Base-by-base conservation (phyloP, 2,113 vertebrate species). In the Neodon shergylaensis region DNA sequence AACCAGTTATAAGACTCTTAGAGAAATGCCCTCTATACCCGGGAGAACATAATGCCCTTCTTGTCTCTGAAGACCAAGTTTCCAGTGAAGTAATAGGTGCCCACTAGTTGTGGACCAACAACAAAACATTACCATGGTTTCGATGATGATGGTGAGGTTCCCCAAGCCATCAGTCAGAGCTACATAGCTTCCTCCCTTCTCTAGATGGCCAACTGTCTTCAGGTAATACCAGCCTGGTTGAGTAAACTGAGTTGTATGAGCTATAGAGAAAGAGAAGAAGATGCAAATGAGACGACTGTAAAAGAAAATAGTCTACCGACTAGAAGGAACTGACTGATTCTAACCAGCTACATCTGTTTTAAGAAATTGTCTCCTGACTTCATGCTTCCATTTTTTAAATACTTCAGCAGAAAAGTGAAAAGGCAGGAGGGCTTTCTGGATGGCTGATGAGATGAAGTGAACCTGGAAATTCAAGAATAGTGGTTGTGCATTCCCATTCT, bases 181-280 rank as follows among this genome's bases (percentile, higher is more conserved):
- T 3, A 99, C 99, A 13, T 99, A 99, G 97, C 99, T 99, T 85
- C 99, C 99, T 52, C 99, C 99, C 70, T 98, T 97, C 58, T 96
- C 76, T 94, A 99, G 98, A 95, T 99, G 99, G 52, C 99, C 99
- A 58, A 99, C 99, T n/a, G 99, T 99, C 98, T 98, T 97, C 96
- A 99, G 98, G 97, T 99, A 99, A 28, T 95, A 98, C 99, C 99
- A 99, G 13, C 99, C 99, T 10, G 99, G 99, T 94, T 99, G 98
- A 58, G 99, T 98, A 97, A 99, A 99, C 97, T 99, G 99, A 0
- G 99, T 99, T 21, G 99, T 99, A 90, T 99, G 99, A 21, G 99
- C 99, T 99, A 70, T 19, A 90, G 83, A 92, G 63, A 95, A 96
- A 79, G 39, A 85, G 73, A 93, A 76, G 65, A 93, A 95, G 14